Evolutionary conservation across 1,140 invertebrate genomes (phyloP), one percentile per base, ranked within the genome.

Genomic region (Dendroctonus valens): DNA sequence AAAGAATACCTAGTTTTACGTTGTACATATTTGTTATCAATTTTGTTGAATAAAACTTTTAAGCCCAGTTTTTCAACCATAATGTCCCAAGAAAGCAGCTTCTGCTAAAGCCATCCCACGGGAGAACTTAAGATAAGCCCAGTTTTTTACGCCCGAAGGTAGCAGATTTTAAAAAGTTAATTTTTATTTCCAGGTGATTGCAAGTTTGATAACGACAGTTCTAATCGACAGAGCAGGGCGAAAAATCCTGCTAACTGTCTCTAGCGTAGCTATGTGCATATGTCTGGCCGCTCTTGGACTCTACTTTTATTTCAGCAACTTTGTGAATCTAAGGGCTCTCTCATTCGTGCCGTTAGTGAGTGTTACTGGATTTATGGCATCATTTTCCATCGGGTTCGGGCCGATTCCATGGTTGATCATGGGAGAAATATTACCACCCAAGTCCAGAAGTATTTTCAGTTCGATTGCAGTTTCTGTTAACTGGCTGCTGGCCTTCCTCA

Each of bases 341-440:
- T 69, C 66, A 5, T 73, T 72, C 59, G 15, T 76, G 37, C 72
- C 75, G 3, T 54, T 75, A 12, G 40, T 71, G 3, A 59, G 65
- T 37, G 48, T 76, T 8, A 54, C 74, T 5, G 50, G 54, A 12
- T 76, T 71, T 51, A 74, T 75, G 9, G 55, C 72, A 8, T 61
- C 66, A 26, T 76, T 75, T 50, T 72, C 70, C 12, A 69, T 67
- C 51, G 90, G 89, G 1, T 88, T 91, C 70, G 92, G 92, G 0
- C 90, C 92, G 0, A 78, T 94, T 7, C 90, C 91, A 0, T 93
- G 92, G 91, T 84, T 91, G 0, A 84, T 95, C 39, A 87, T 92
- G 83, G 87, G 87, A 3, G 91, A 95, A 77, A 84, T 94, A 69
- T 91, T 93, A 70, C 86, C 92, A 1, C 81, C 86, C 0, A 85